A percentile compares a stretch with the other conserved stretches of the same genome.
phyloP scores from a whole-genome alignment of 2,888 invertebrate genomes.

The Rhimphoctona megacephalus region DNA sequence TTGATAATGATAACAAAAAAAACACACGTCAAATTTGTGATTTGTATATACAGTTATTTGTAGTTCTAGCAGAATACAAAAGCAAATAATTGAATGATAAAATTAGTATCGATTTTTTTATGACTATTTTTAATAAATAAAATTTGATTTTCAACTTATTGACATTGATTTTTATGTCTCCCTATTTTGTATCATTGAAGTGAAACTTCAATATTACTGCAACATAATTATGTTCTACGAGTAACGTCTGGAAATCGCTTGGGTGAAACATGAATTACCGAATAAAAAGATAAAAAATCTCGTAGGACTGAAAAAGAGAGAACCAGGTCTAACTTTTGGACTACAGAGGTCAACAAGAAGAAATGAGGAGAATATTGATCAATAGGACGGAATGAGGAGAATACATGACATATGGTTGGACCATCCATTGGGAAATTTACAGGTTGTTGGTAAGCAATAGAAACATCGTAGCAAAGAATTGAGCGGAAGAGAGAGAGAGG shows the following conservation, averaged over 20 bases:
- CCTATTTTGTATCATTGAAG: not conserved
- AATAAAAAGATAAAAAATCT: not conserved
- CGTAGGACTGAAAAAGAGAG: not conserved
- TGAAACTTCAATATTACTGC: not conserved
- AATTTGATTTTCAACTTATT: not conserved
- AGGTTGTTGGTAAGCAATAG: slow-evolving; percentile 57
- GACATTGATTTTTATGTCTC: slow-evolving; percentile 15
- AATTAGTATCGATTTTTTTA: not conserved
- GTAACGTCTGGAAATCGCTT: too few relatives aligned
- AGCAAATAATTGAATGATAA: not conserved
- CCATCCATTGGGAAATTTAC: slow-evolving; percentile 4
- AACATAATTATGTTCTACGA: not conserved
- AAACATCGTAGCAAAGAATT: slow-evolving; percentile 31
- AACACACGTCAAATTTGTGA: not conserved
- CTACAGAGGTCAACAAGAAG: not conserved
- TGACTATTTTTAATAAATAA: not conserved
- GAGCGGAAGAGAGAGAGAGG: too few relatives aligned
- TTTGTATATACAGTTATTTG: not conserved
- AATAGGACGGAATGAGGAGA: not conserved
- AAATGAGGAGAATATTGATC: too few relatives aligned
- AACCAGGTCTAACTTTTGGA: not conserved
- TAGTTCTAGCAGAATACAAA: not conserved
- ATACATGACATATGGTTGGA: slow-evolving; percentile 28
- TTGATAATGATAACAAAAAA: too few relatives aligned
- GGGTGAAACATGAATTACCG: not conserved